Conservation (phyloP, 2,797 vertebrate genomes). For the Acanthiza pusilla region DNA sequence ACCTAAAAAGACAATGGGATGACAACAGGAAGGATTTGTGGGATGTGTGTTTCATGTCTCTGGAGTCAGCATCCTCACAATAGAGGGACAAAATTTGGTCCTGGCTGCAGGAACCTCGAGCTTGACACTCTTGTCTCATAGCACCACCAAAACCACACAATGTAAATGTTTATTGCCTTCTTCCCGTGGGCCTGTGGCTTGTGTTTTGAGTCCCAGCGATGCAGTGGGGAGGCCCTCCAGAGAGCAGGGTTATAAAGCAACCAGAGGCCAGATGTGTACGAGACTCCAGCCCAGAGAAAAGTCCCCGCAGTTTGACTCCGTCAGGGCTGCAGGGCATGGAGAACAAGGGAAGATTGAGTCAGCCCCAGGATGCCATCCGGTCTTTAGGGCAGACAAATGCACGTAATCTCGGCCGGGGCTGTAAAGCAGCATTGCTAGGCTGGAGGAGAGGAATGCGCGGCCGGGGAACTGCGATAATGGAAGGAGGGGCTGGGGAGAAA, state of each 20-base stretch:
- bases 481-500: slow-evolving; percentile 1
- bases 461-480: background rate
- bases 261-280: background rate
- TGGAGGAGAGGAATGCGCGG: background rate
- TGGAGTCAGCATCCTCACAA: background rate
- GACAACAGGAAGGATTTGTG: background rate
- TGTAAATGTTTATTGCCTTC: background rate
- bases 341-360: slow-evolving; percentile 9
- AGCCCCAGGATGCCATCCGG: slow-evolving; percentile 22
- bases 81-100: background rate
- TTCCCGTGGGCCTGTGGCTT: background rate
- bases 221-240: background rate
- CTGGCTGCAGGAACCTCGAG: background rate
- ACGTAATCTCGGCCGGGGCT: background rate
- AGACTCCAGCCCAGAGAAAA: background rate
- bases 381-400: slow-evolving; percentile 11
- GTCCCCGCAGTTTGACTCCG: background rate
- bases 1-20: slow-evolving; percentile 14
- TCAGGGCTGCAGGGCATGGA: background rate
- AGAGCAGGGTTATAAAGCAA: background rate
- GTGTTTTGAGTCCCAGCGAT: background rate
- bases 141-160: background rate
- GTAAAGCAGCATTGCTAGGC: slow-evolving; percentile 24
- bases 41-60: background rate
- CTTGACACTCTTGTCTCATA: background rate